A percentile compares a stretch with the other conserved stretches of the same genome.
These are phyloP conservation scores for Harpagus bidentatus DNA, from an alignment of 2,113 vertebrate genomes.

Conservation along the genomic window DNA sequence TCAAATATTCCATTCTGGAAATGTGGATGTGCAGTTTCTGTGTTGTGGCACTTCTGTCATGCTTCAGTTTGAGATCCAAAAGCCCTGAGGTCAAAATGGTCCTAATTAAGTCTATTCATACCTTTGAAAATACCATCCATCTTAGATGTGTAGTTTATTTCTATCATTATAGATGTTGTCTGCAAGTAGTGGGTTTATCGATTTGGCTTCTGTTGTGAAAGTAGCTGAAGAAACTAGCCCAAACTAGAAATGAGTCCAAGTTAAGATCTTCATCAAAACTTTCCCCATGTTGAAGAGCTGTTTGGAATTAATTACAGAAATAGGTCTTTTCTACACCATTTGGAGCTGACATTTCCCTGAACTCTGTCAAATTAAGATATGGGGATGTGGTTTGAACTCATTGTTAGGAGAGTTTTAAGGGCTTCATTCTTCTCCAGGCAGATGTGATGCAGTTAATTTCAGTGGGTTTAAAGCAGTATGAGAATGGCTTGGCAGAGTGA, in stretches of 20 bases:
- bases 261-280: not conserved
- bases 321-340: not conserved
- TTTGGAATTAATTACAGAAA: not conserved
- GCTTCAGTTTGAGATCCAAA: not conserved
- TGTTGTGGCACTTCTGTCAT: not conserved
- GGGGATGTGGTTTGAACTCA: constrained; percentile 6
- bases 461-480: not conserved
- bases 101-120: not conserved
- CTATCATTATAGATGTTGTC: not conserved
- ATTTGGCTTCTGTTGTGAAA: not conserved
- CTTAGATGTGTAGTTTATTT: not conserved
- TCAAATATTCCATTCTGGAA: not conserved
- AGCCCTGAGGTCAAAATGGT: not conserved
- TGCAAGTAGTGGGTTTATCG: not conserved
- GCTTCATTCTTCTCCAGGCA: not conserved
- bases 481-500: not conserved
- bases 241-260: not conserved
- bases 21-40: not conserved
- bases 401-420: constrained; percentile 4
- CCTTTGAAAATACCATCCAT: not conserved
- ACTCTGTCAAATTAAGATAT: constrained; percentile 19
- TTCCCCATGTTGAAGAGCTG: not conserved
- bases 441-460: not conserved
- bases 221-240: not conserved
- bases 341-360: constrained; percentile 8